Evolutionary conservation across 2,888 invertebrate species (phyloP).

Genomic region (Heliconius erato): DNA sequence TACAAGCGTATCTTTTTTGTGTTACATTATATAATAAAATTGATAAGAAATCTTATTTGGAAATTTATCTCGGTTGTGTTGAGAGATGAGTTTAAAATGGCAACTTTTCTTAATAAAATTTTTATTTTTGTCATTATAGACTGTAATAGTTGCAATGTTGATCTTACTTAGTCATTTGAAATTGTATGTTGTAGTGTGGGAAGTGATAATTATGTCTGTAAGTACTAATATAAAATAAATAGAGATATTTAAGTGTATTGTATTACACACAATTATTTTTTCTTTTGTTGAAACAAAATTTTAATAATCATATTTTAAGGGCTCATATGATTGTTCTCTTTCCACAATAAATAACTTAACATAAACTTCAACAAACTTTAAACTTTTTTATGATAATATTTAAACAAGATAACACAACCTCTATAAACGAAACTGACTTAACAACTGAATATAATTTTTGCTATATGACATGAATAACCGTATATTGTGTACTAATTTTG

Average conservation of each 20-base stretch:
- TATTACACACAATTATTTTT: not conserved
- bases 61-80: constrained; percentile 34
- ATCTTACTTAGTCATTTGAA: constrained; percentile 14
- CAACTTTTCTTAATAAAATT: not conserved
- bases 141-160: not conserved
- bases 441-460: constrained; percentile 7
- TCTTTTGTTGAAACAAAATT: not conserved
- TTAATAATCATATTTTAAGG: not conserved
- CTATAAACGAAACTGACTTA: not conserved
- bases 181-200: not conserved
- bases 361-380: not conserved
- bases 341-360: not conserved
- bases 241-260: not conserved
- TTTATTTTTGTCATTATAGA: not conserved
- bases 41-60: constrained; percentile 27
- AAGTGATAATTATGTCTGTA: not conserved
- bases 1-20: constrained; percentile 16
- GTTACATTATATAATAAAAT: constrained; percentile 31
- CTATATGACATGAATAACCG: constrained; percentile 3
- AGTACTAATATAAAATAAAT: not conserved
- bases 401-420: constrained; percentile 8
- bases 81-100: not conserved
- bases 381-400: constrained; percentile 7
- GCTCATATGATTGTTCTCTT: not conserved
- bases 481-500: constrained; percentile 3